Evolutionary conservation across 2,888 invertebrate genomes (phyloP).

Genomic region (Chironomus tentans): DNA sequence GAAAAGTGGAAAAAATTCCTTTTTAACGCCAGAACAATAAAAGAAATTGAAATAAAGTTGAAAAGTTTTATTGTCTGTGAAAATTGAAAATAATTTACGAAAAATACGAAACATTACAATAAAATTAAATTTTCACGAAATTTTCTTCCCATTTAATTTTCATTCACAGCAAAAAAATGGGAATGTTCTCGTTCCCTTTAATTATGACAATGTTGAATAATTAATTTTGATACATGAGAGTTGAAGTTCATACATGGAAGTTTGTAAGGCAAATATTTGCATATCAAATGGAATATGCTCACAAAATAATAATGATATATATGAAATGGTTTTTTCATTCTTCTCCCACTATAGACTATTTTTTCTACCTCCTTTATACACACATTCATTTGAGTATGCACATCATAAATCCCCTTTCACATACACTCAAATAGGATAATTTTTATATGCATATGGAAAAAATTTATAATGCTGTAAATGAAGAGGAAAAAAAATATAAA

Average conservation of each 20-base stretch:
- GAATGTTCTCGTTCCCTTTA: not conserved
- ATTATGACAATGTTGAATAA: slow-evolving; percentile 23
- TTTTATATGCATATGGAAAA: not conserved
- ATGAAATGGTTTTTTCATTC: not conserved
- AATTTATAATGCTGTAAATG: not conserved
- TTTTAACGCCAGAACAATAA: not conserved
- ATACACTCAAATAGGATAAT: not conserved
- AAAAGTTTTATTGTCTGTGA: slow-evolving; percentile 24
- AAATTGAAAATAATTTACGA: slow-evolving; percentile 9
- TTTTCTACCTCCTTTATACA: not conserved
- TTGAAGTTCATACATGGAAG: not conserved
- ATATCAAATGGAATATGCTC: slow-evolving; percentile 9
- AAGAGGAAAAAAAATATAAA: not conserved
- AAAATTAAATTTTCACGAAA: not conserved
- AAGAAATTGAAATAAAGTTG: not conserved
- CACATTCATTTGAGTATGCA: not conserved
- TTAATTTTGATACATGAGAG: slow-evolving; percentile 10
- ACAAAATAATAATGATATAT: not conserved
- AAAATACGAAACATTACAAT: not conserved
- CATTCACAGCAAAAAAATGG: not conserved
- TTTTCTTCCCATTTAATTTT: not conserved
- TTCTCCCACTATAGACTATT: not conserved
- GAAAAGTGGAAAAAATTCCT: not conserved
- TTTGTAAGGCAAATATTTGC: slow-evolving; percentile 14
- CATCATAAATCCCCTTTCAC: not conserved